Conservation (phyloP, 2,113 vertebrate species). For the Phaetusa simplex region DNA sequence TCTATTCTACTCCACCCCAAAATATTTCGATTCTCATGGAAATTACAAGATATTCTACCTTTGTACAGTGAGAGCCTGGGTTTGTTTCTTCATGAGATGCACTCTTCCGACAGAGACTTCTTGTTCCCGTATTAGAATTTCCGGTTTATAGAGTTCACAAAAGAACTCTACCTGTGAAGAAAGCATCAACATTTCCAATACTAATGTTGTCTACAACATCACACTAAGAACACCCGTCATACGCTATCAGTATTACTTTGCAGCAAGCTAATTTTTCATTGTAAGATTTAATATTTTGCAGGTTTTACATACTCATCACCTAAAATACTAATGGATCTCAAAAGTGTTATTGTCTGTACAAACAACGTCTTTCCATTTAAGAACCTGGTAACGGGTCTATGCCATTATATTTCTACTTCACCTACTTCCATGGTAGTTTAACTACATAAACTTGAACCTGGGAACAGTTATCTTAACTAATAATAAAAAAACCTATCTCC, state of each 20-base stretch:
- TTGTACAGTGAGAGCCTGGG: conserved; percentile 72
- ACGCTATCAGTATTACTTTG: not conserved
- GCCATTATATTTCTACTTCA: not conserved
- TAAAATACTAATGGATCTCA: not conserved
- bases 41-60: conserved; percentile 67
- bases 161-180: conserved; percentile 85
- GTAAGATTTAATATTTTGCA: not conserved
- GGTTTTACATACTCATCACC: not conserved
- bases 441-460: not conserved
- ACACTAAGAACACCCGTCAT: not conserved
- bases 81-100: conserved; percentile 79
- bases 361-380: not conserved
- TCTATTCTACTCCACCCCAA: not conserved
- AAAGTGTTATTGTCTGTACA: not conserved
- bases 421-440: not conserved
- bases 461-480: not conserved
- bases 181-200: not conserved
- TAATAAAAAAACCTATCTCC: not conserved
- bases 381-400: not conserved
- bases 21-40: not conserved
- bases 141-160: conserved; percentile 92
- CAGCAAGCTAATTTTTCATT: not conserved
- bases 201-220: not conserved
- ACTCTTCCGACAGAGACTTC: conserved; percentile 86
- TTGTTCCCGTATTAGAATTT: conserved; percentile 81